Evolutionary conservation across 2,797 vertebrate species (phyloP).

Genomic region (Halcyon leucocephala): DNA sequence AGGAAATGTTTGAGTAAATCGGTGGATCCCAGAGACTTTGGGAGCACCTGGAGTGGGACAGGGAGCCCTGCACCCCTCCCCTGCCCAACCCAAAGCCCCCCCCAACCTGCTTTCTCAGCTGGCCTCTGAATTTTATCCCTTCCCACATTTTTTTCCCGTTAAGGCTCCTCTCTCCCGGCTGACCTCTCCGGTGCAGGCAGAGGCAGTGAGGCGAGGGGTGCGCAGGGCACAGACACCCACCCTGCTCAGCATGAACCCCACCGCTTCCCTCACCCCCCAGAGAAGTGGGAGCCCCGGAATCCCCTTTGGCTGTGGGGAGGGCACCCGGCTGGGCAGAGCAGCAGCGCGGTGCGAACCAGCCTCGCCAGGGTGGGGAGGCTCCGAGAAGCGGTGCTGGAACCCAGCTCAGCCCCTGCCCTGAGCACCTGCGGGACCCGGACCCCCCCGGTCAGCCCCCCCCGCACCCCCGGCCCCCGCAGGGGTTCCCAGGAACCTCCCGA

Average conservation of each 20-base stretch:
- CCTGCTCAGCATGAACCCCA: neutral
- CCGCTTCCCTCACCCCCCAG: accelerated
- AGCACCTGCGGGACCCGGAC: neutral
- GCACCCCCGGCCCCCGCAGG: neutral
- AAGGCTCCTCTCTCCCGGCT: neutral
- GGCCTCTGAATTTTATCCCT: constrained; percentile 15
- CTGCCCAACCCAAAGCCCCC: neutral
- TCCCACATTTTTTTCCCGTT: neutral
- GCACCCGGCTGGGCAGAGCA: neutral
- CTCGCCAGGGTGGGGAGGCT: neutral
- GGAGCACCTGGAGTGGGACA: neutral
- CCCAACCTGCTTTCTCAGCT: constrained; percentile 27
- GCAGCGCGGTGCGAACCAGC: neutral
- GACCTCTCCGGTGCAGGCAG: neutral
- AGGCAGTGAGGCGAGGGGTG: neutral
- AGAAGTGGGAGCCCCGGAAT: neutral
- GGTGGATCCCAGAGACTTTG: accelerated
- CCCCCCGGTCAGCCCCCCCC: neutral
- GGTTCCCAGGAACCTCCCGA: neutral
- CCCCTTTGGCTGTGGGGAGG: neutral
- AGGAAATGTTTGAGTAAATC: no score
- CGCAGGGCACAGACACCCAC: neutral
- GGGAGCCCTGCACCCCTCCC: neutral
- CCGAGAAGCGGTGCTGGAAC: accelerated
- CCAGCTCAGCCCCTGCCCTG: neutral